Conservation (phyloP, 2,797 vertebrate species). For the Spinus pinus region DNA sequence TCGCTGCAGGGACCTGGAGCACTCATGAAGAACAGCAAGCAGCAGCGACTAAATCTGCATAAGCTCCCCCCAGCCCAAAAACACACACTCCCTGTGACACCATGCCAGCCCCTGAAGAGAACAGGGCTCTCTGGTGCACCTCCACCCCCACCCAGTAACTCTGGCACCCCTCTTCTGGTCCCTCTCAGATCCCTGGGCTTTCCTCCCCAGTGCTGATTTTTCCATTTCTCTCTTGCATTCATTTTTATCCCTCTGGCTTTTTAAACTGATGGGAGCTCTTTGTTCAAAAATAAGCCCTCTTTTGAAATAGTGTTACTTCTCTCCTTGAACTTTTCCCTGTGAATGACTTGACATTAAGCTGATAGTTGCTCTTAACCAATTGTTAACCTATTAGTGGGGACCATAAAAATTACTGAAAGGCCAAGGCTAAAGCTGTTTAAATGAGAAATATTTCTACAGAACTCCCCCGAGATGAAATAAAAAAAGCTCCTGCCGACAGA, state of each 20-base stretch:
- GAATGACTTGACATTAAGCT: conserved; percentile 59
- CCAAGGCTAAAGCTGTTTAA: conserved; percentile 66
- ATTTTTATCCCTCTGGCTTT: conserved; percentile 26
- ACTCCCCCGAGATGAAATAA: conserved; percentile 45
- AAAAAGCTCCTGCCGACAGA: conserved; percentile 25
- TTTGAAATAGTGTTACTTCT: conserved; percentile 62
- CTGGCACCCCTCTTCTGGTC: not conserved
- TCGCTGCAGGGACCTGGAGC: not conserved
- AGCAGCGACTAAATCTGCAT: rapidly evolving
- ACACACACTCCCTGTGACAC: rapidly evolving
- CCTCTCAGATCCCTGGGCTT: not conserved
- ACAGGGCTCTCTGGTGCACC: rapidly evolving
- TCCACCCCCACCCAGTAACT: not conserved
- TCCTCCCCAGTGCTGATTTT: not conserved
- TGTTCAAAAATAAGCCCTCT: conserved; percentile 41
- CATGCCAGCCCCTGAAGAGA: rapidly evolving
- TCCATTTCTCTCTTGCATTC: not conserved
- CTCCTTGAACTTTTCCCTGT: conserved; percentile 67
- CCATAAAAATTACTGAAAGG: conserved; percentile 69
- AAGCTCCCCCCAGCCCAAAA: not conserved
- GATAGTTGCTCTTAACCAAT: conserved; percentile 70
- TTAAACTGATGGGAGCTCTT: conserved; percentile 1
- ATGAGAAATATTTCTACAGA: conserved; percentile 68
- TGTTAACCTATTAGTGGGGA: conserved; percentile 71
- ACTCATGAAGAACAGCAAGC: rapidly evolving